Percentiles rank a stretch among this genome's conserved stretches.
Conservation (phyloP, 2,888 invertebrate species). For the Lottia scabra region DNA sequence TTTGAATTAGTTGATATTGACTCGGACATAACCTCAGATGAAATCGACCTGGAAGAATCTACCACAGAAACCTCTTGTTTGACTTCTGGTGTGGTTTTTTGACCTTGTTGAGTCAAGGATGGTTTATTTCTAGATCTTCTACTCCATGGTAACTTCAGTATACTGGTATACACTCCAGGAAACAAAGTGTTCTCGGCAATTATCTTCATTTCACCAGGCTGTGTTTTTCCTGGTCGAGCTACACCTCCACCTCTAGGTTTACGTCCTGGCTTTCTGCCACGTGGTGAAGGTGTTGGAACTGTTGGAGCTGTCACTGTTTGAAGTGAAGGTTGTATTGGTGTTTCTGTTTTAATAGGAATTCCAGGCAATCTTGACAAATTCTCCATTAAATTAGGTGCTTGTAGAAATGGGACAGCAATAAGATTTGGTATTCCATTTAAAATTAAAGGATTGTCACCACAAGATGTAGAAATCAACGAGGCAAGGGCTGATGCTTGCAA, state of each 20-base stretch:
- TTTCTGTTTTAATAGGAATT: neutral
- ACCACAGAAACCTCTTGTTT: neutral
- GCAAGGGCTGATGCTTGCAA: neutral
- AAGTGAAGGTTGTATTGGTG: neutral
- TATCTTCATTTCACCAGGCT: slow-evolving; percentile 50
- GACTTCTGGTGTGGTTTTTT: neutral
- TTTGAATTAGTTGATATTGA: slow-evolving; percentile 14
- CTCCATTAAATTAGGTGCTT: neutral
- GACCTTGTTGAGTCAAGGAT: neutral
- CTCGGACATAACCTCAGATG: slow-evolving; percentile 3
- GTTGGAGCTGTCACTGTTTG: neutral
- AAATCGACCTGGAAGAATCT: slow-evolving; percentile 8
- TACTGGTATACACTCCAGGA: slow-evolving; percentile 60
- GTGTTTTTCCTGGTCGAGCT: slow-evolving; percentile 24
- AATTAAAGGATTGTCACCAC: neutral
- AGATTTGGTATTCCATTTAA: neutral
- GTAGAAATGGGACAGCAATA: neutral
- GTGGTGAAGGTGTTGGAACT: neutral
- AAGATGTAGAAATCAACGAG: neutral
- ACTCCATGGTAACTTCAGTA: slow-evolving; percentile 60
- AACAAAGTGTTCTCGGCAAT: slow-evolving; percentile 54
- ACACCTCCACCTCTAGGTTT: slow-evolving; percentile 24
- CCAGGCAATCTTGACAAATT: neutral
- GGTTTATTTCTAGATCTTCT: slow-evolving; percentile 51
- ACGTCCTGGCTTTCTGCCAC: slow-evolving; percentile 23